Evolutionary conservation across 2,113 vertebrate species (phyloP).

Genomic region (Sciurus niger): DNA sequence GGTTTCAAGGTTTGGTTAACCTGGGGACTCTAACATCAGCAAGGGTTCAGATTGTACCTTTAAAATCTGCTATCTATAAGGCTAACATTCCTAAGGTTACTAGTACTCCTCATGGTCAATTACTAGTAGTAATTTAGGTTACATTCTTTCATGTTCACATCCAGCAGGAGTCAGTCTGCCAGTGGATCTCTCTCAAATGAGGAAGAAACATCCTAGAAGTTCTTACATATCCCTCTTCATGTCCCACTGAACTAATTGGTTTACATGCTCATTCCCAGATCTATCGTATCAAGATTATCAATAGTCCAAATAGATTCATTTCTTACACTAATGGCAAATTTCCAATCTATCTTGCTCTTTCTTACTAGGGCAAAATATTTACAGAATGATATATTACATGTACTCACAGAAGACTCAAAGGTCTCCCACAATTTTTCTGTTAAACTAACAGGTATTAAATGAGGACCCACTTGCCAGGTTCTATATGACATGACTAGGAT

Average conservation of each 20-base stretch:
- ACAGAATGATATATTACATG: not conserved
- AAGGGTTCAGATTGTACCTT: not conserved
- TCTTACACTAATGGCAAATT: constrained; percentile 55
- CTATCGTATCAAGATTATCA: constrained; percentile 41
- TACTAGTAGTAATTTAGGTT: constrained; percentile 4
- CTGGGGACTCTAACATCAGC: not conserved
- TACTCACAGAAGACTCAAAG: constrained; percentile 47
- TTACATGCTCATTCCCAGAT: constrained; percentile 20
- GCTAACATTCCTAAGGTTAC: not conserved
- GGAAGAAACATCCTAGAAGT: constrained; percentile 32
- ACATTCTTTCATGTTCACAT: not conserved
- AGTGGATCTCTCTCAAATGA: not conserved
- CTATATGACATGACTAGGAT: not conserved
- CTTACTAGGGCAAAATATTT: constrained; percentile 33
- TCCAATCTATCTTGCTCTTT: not conserved
- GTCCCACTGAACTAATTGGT: not conserved
- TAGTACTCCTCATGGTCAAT: constrained; percentile 4
- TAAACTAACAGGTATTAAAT: constrained; percentile 39
- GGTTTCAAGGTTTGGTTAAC: not conserved
- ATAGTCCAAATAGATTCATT: not conserved
- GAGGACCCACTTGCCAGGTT: not conserved
- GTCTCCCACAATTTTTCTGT: constrained; percentile 32
- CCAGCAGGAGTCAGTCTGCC: not conserved
- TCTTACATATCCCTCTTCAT: constrained; percentile 25
- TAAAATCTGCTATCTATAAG: not conserved